These are phyloP conservation scores for Kryptolebias ocellatus DNA, from an alignment of 2,797 vertebrate genomes.

Conservation along the genomic window DNA sequence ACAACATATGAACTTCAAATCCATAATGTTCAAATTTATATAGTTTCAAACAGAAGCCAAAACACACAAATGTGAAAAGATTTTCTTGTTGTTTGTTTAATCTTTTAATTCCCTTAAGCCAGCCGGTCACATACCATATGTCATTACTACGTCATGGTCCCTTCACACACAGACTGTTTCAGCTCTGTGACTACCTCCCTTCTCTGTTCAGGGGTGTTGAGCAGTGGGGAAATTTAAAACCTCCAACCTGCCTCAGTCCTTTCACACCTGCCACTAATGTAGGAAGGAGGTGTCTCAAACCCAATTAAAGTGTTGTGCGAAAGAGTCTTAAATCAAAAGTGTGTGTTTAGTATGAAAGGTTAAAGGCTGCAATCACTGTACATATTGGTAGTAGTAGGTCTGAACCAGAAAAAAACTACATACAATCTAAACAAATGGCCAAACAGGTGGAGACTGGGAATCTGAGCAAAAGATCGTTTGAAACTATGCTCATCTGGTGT, in stretches of 20 bases:
- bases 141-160: background rate
- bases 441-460: conserved; percentile 21
- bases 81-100: background rate
- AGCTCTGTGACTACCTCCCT: background rate
- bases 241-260: background rate
- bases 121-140: background rate
- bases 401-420: background rate
- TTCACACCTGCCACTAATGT: background rate
- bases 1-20: too few species aligned
- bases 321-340: background rate
- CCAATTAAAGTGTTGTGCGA: background rate
- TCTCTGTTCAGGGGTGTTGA: background rate
- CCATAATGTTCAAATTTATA: background rate
- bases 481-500: conserved; percentile 32
- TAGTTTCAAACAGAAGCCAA: background rate
- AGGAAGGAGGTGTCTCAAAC: background rate
- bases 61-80: background rate
- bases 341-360: background rate
- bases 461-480: conserved; percentile 27
- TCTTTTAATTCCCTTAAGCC: background rate
- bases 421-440: conserved; percentile 15
- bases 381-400: background rate
- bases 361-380: background rate
- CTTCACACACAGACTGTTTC: background rate
- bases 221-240: background rate